Evolutionary conservation across 2,888 invertebrate genomes (phyloP).

Genomic region (Chrysomela aeneicollis): DNA sequence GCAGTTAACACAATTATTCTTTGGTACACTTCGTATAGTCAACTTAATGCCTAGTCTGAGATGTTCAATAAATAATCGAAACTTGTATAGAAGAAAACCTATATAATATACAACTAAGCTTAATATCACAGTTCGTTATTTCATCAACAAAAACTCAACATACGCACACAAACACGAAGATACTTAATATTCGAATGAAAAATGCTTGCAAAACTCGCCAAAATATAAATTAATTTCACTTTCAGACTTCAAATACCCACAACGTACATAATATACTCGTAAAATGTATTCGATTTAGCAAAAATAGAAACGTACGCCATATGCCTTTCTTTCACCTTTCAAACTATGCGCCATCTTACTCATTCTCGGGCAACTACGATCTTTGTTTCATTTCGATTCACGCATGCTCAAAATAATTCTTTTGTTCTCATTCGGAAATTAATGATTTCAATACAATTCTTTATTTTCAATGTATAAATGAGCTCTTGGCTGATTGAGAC

Average conservation of each 20-base stretch:
- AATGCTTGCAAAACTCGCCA: constrained; percentile 46
- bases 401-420: constrained; percentile 23
- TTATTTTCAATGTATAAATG: no score
- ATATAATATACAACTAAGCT: constrained; percentile 55
- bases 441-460: no score
- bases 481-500: no score
- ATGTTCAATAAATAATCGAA: constrained; percentile 54
- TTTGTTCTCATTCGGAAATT: neutral
- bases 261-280: constrained; percentile 45
- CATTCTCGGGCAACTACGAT: constrained; percentile 38
- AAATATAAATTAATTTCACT: constrained; percentile 44
- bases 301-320: constrained; percentile 57
- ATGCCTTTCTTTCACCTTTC: constrained; percentile 52
- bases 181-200: constrained; percentile 43
- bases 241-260: constrained; percentile 45
- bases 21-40: constrained; percentile 49
- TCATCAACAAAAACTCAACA: constrained; percentile 56
- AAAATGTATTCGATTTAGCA: constrained; percentile 51
- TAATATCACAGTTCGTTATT: constrained; percentile 58
- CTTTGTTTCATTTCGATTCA: neutral
- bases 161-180: constrained; percentile 53
- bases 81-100: constrained; percentile 54
- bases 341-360: constrained; percentile 48
- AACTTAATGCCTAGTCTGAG: constrained; percentile 47
- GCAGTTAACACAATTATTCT: constrained; percentile 43